phyloP scores from a whole-genome alignment of 30 jellyfish, hydroid and myxozoan species.

The Aurelia coerulea region DNA sequence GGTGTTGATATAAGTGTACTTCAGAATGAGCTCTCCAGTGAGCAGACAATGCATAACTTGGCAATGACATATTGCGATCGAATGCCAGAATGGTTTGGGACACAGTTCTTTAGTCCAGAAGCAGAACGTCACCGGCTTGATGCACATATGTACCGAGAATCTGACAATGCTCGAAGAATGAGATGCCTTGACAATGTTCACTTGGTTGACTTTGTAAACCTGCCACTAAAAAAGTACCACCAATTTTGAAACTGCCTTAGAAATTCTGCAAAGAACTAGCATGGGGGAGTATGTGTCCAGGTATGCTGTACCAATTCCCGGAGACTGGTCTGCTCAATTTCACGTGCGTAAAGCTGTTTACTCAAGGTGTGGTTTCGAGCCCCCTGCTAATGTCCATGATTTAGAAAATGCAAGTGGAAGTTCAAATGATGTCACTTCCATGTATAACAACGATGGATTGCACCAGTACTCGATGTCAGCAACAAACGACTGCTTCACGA shows the following conservation, averaged over 20 bases:
- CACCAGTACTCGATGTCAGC: slow-evolving; percentile 7
- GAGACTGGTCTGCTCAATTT: slow-evolving; percentile 17
- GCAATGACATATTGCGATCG: slow-evolving; percentile 23
- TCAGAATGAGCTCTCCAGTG: slow-evolving; percentile 22
- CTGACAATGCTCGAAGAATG: slow-evolving; percentile 5
- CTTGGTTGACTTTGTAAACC: neutral
- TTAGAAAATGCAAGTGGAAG: neutral
- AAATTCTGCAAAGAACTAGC: slow-evolving; percentile 1
- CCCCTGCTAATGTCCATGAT: neutral
- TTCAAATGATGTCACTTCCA: neutral
- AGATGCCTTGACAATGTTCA: slow-evolving; percentile 18
- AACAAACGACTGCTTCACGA: neutral
- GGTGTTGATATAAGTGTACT: slow-evolving; percentile 18
- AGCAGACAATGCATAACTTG: slow-evolving; percentile 22
- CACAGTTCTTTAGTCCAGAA: slow-evolving; percentile 18
- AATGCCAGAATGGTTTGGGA: slow-evolving; percentile 25
- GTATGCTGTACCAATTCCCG: slow-evolving; percentile 6
- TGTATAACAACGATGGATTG: neutral
- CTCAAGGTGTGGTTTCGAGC: slow-evolving; percentile 15
- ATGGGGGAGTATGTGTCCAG: slow-evolving; percentile 10
- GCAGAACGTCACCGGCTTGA: slow-evolving; percentile 12
- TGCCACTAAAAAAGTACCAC: neutral
- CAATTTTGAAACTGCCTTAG: neutral
- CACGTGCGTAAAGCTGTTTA: slow-evolving; percentile 13
- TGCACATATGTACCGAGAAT: slow-evolving; percentile 5